Conservation (phyloP, 2,888 invertebrate genomes). For the Aphelenchoides bicaudatus region DNA sequence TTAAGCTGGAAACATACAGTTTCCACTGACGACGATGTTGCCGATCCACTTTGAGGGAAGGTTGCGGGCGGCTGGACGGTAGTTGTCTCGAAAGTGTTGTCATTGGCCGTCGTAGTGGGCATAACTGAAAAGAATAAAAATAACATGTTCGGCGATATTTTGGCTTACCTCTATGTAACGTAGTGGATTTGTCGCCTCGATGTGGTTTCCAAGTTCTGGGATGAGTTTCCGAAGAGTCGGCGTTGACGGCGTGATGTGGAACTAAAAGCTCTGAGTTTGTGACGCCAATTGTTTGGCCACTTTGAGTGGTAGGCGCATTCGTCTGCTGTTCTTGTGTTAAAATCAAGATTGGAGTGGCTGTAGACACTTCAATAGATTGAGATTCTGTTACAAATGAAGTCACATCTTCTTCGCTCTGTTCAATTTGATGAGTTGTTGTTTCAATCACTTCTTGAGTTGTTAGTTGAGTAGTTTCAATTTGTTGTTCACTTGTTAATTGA, state of each 20-base stretch:
- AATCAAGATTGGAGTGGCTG: conserved; percentile 2
- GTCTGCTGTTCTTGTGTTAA: conserved; percentile 4
- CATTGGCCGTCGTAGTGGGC: conserved; percentile 10
- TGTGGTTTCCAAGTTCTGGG: conserved; percentile 18
- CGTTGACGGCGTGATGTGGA: conserved; percentile 12
- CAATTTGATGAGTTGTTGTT: conserved; percentile 9
- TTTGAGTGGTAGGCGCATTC: not conserved
- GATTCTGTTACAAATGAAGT: not conserved
- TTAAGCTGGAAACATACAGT: not conserved
- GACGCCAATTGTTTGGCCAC: not conserved
- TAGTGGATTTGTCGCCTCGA: too few relatives aligned
- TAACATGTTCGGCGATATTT: conserved; percentile 7
- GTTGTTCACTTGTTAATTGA: not conserved
- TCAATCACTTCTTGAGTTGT: conserved; percentile 12
- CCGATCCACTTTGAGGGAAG: conserved; percentile 2
- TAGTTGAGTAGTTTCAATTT: not conserved
- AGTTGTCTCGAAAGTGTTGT: not conserved
- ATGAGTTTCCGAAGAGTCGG: conserved; percentile 11
- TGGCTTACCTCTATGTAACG: conserved; percentile 7
- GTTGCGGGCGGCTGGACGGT: not conserved
- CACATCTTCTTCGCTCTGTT: conserved; percentile 3
- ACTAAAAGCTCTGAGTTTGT: conserved; percentile 6
- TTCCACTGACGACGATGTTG: conserved; percentile 7
- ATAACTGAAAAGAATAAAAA: conserved; percentile 8
- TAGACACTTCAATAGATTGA: conserved; percentile 10